Percentiles rank a stretch among this genome's conserved stretches.
phyloP scores from a whole-genome alignment of 1,140 invertebrate species.

The Dreissena rostriformis region DNA sequence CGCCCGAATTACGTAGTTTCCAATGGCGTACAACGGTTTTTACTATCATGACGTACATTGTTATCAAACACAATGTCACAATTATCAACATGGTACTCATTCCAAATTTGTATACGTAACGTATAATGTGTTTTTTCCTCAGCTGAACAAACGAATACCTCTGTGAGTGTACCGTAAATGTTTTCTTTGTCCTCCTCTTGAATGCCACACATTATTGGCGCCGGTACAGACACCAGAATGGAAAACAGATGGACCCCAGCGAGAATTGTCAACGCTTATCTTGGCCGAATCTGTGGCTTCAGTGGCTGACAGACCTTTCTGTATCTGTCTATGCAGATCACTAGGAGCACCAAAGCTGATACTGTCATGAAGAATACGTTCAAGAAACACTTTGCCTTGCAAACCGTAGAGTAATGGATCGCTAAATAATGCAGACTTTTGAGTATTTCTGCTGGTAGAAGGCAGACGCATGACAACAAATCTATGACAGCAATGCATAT shows the following conservation, averaged over 20 bases:
- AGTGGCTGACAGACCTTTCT: constrained; percentile 45
- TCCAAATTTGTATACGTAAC: constrained; percentile 35
- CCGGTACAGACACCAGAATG: constrained; percentile 21
- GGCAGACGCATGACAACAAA: constrained; percentile 21
- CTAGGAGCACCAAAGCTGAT: background rate
- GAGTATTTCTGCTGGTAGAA: constrained; percentile 4
- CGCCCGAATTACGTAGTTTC: background rate
- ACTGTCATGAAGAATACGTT: background rate
- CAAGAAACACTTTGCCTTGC: constrained; percentile 24
- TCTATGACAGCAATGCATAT: constrained; percentile 2
- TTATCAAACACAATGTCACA: constrained; percentile 7
- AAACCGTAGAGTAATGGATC: background rate
- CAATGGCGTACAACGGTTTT: constrained; percentile 26
- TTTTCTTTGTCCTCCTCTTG: background rate
- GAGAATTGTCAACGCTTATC: background rate
- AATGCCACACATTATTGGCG: constrained; percentile 43
- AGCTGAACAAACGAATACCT: constrained; percentile 16
- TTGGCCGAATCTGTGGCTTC: constrained; percentile 29
- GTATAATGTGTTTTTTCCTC: constrained; percentile 12
- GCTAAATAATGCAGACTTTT: background rate
- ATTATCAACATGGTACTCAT: constrained; percentile 3
- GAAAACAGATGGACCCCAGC: constrained; percentile 5
- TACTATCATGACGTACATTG: constrained; percentile 35
- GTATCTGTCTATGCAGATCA: constrained; percentile 20
- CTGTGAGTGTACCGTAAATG: constrained; percentile 14